These are phyloP conservation scores for Brachionus asplanchnoidis DNA, from an alignment of 1,140 invertebrate genomes.

Conservation along the genomic window DNA sequence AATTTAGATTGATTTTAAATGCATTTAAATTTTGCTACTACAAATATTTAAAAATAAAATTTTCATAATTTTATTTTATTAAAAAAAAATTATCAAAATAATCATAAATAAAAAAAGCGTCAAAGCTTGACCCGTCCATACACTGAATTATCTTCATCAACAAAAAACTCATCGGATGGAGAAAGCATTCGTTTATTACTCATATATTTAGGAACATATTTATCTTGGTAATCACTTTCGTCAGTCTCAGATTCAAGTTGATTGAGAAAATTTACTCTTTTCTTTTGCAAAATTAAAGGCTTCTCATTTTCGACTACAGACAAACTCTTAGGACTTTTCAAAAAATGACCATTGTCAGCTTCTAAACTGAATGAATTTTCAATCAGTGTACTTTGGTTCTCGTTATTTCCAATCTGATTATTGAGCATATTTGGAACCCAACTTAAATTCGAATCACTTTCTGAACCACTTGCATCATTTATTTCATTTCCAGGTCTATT, in stretches of 20 bases:
- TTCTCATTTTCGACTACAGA: neutral
- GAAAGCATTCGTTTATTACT: neutral
- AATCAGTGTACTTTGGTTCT: too few relatives aligned
- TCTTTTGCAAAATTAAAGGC: neutral
- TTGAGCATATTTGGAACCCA: neutral
- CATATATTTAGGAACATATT: slow-evolving; percentile 23
- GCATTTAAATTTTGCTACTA: too few relatives aligned
- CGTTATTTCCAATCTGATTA: neutral
- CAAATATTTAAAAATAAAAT: too few relatives aligned
- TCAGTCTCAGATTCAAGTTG: neutral
- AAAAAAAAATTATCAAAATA: neutral
- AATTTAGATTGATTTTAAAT: too few relatives aligned
- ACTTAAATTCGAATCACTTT: neutral
- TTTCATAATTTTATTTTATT: neutral
- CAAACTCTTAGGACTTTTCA: neutral
- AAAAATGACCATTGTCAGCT: neutral
- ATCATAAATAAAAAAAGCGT: neutral
- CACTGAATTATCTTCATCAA: slow-evolving; percentile 12
- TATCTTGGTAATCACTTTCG: slow-evolving; percentile 21
- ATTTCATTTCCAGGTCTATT: neutral
- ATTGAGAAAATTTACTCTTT: neutral
- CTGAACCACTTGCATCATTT: neutral
- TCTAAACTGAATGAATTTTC: neutral
- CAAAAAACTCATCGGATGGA: neutral
- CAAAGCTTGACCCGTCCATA: slow-evolving; percentile 16